phyloP scores from a whole-genome alignment of 2,113 vertebrate species.

The Lasiurus cinereus region DNA sequence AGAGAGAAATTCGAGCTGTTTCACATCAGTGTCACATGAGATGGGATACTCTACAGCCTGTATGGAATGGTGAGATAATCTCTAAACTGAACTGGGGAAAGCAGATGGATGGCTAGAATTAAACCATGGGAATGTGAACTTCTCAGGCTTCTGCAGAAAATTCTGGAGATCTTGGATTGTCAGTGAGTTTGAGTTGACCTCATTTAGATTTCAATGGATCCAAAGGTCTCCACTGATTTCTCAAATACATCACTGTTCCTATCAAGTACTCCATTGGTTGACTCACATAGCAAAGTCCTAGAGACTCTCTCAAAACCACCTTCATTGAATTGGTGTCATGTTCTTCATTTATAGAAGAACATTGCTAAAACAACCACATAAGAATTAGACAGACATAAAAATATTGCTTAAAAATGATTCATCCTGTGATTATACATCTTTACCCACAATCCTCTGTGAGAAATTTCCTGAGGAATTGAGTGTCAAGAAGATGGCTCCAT shows the following conservation, averaged over 20 bases:
- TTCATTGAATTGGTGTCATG: not conserved
- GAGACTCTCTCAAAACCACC: not conserved
- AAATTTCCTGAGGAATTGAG: not conserved
- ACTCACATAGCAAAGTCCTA: not conserved
- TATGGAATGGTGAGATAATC: not conserved
- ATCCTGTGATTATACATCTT: not conserved
- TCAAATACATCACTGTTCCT: not conserved
- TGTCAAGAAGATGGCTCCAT: not conserved
- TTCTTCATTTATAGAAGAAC: not conserved
- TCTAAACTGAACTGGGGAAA: not conserved
- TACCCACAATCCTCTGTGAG: not conserved
- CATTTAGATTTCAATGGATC: not conserved
- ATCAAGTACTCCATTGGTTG: accelerated
- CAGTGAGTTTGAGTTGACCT: not conserved
- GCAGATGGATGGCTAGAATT: not conserved
- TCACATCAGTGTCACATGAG: not conserved
- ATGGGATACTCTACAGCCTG: not conserved
- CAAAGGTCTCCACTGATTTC: not conserved
- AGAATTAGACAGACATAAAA: not conserved
- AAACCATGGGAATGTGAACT: not conserved
- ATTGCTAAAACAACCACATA: not conserved
- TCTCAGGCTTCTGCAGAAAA: not conserved
- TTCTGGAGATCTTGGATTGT: not conserved
- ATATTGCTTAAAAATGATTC: not conserved
- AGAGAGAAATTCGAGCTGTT: not conserved